Conservation (phyloP, 2,797 vertebrate species). For the Lerista edwardsae region DNA sequence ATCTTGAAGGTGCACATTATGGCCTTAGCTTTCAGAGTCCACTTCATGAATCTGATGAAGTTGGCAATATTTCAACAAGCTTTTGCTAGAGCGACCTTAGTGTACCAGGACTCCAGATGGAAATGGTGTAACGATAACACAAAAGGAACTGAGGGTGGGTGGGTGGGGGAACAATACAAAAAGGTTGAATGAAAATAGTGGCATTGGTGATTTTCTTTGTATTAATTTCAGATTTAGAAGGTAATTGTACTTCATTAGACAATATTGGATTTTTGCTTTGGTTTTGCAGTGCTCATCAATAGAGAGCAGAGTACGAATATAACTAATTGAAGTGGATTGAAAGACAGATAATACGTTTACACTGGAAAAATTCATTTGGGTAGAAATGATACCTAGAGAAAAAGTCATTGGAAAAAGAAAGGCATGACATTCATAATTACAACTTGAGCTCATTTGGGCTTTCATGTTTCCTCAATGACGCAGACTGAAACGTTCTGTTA, state of each 20-base stretch:
- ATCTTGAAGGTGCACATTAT: too few species aligned
- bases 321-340: background rate
- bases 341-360: constrained; percentile 37
- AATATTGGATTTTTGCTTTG: constrained; percentile 44
- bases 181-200: constrained; percentile 2
- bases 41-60: too few species aligned
- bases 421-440: constrained; percentile 35
- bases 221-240: constrained; percentile 52
- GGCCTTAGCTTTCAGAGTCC: too few species aligned
- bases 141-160: background rate
- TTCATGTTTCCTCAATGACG: background rate
- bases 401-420: background rate
- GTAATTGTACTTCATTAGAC: constrained; percentile 53
- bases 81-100: too few species aligned
- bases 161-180: constrained; percentile 16
- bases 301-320: constrained; percentile 12
- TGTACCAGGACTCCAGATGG: background rate
- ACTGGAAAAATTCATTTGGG: constrained; percentile 15
- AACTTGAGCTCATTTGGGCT: constrained; percentile 4
- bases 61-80: too few species aligned
- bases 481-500: background rate
- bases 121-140: background rate
- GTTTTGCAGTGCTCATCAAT: constrained; percentile 34
- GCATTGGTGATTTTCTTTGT: constrained; percentile 41
- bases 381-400: background rate